Evolutionary conservation across 2,888 invertebrate species (phyloP).

Genomic region (Dicyrtoma fusca): DNA sequence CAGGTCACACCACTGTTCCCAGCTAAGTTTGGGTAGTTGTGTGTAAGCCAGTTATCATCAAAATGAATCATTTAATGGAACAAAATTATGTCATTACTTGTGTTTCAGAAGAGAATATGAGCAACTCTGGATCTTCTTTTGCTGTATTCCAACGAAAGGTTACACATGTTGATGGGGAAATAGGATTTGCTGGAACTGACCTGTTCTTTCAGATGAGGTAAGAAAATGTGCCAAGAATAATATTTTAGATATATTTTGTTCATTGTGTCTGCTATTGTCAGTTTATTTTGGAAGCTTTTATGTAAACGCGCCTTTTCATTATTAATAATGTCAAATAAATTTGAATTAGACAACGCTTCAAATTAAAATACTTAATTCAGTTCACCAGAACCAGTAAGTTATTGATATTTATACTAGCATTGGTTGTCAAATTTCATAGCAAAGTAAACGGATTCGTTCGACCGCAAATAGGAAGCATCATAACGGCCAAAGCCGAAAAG

Average conservation of each 20-base stretch:
- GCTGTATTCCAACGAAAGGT: constrained; percentile 89
- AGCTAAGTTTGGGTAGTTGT: too few relatives aligned
- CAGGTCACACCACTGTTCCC: too few relatives aligned
- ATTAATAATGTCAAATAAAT: neutral
- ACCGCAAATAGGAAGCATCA: constrained; percentile 14
- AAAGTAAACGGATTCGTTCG: constrained; percentile 10
- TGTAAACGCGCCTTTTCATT: too few relatives aligned
- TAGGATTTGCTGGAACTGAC: constrained; percentile 96
- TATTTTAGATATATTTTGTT: neutral
- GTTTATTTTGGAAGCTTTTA: neutral
- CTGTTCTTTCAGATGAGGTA: constrained; percentile 89
- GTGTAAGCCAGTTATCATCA: too few relatives aligned
- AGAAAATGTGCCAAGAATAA: too few relatives aligned
- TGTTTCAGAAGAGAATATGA: constrained; percentile 6
- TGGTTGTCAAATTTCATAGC: neutral
- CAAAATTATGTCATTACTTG: neutral
- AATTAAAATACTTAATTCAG: constrained; percentile 2
- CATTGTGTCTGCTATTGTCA: neutral
- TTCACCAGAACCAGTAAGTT: neutral
- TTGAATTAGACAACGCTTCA: neutral
- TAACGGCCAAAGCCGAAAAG: constrained; percentile 22
- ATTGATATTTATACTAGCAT: neutral
- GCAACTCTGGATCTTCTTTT: neutral
- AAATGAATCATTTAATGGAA: too few relatives aligned
- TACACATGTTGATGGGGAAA: constrained; percentile 91